Conservation (phyloP, 2,888 invertebrate species). For the Cataglyphis rosenhaueri region DNA sequence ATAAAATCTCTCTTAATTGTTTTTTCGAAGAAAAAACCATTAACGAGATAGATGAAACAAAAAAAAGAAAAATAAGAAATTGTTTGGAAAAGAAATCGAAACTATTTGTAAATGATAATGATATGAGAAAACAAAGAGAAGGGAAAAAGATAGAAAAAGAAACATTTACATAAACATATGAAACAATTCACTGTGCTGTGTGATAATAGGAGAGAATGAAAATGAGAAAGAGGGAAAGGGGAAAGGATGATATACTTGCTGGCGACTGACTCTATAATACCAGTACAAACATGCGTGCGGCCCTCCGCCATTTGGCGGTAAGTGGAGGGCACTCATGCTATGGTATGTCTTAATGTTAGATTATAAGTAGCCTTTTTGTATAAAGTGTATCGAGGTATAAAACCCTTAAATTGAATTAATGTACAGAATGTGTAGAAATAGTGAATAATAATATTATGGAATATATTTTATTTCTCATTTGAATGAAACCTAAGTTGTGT, state of each 20-base stretch:
- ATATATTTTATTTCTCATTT: slow-evolving; percentile 86
- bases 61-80: slow-evolving; percentile 49
- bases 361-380: slow-evolving; percentile 86
- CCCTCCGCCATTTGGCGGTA: slow-evolving; percentile 79
- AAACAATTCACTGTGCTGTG: slow-evolving; percentile 83
- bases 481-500: slow-evolving; percentile 84
- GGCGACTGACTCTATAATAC: slow-evolving; percentile 86
- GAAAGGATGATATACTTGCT: slow-evolving; percentile 82
- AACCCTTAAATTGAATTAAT: slow-evolving; percentile 85
- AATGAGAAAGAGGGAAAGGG: slow-evolving; percentile 30
- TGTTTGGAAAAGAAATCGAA: slow-evolving; percentile 20
- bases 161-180: slow-evolving; percentile 82
- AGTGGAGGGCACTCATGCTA: slow-evolving; percentile 84
- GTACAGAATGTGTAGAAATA: slow-evolving; percentile 86
- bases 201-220: slow-evolving; percentile 82
- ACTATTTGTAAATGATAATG: slow-evolving; percentile 55
- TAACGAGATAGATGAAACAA: slow-evolving; percentile 15
- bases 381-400: slow-evolving; percentile 85
- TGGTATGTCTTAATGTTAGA: slow-evolving; percentile 86
- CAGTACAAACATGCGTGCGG: slow-evolving; percentile 85
- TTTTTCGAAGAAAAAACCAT: slow-evolving; percentile 60
- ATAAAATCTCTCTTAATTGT: slow-evolving; percentile 63
- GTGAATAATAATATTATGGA: slow-evolving; percentile 86
- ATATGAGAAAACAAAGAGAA: slow-evolving; percentile 48
- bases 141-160: slow-evolving; percentile 69